Evolutionary conservation across 2,888 invertebrate species (phyloP), one percentile per base, ranked within the genome.

Genomic region (Unio pictorum): DNA sequence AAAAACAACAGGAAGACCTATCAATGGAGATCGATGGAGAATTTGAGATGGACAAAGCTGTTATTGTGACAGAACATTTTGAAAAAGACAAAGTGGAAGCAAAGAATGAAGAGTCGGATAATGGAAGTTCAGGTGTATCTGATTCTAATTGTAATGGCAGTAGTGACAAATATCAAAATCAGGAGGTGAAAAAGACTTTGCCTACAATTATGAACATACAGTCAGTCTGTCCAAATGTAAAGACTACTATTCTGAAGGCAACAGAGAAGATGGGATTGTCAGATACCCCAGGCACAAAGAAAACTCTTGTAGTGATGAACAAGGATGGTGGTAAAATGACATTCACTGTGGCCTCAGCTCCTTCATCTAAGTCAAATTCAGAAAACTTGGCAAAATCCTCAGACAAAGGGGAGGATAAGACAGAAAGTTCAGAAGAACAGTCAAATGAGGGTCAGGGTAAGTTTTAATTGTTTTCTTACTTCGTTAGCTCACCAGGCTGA

Each of bases 321-420:
- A 84, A 86, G 59, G 87, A 87, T 62, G 88, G 88, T 8, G 80
- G 79, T 54, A 84, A 85, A 64, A 83, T 86, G 63, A 86, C 83
- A 18, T 74, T 86, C 45, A 70, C 81, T 79, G 23, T 81, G 66
- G 54, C 74, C 74, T 34, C 74, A 5, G 45, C 45, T 45, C 45
- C 45, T 45, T 15, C 45, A 2, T 11, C 45, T 3, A 30, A n/a
- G 18, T 15, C 20, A 45, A 45, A 34, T 17, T 66, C 66, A 30
- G 62, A 34, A 45, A 45, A 11, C 15, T 3, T 15, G 15, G 2
- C 15, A 45, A 45, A 45, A 45, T 45, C 45, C 45, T 45, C 45
- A 15, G 45, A 45, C 11, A 45, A 45, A 45, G 45, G 45, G 45
- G 45, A n/a, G 55, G 54, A 23, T n/a, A 20, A 54, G 62, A 23